Evolutionary conservation across 2,113 vertebrate genomes (phyloP).

Genomic region (Scalopus aquaticus): DNA sequence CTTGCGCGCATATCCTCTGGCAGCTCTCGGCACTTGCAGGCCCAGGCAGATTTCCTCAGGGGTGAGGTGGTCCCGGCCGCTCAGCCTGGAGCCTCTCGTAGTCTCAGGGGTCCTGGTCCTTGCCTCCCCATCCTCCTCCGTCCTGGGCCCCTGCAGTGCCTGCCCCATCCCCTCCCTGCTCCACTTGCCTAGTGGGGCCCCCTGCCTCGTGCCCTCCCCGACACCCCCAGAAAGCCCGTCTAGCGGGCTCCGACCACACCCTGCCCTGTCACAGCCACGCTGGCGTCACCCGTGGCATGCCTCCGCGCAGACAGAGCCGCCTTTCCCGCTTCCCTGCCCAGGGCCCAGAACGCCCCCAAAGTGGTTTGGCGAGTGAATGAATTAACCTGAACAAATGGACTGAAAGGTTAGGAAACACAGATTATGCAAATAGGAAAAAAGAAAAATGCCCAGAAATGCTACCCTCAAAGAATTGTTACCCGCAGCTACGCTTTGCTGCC

Average conservation of each 20-base stretch:
- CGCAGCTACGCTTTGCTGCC: neutral
- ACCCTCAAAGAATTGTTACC: neutral
- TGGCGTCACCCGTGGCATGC: fast-evolving
- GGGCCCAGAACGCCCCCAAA: neutral
- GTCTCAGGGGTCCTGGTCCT: neutral
- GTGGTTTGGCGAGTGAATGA: neutral
- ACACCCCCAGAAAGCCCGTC: fast-evolving
- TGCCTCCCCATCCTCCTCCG: neutral
- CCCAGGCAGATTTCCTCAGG: neutral
- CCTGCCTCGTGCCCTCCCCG: neutral
- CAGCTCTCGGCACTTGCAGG: neutral
- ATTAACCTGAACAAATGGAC: neutral
- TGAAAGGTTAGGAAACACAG: neutral
- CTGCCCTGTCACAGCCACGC: fast-evolving
- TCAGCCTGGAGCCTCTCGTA: neutral
- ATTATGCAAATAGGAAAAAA: neutral
- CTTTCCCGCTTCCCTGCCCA: neutral
- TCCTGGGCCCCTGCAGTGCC: neutral
- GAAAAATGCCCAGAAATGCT: neutral
- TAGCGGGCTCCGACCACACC: fast-evolving
- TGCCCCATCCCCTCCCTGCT: neutral
- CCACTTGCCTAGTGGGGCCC: fast-evolving
- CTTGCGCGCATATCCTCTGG: no score
- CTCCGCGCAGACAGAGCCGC: neutral
- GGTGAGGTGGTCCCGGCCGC: fast-evolving